These are phyloP conservation scores for Hypena proboscidalis DNA, from an alignment of 2,888 invertebrate species.

Conservation along the genomic window DNA sequence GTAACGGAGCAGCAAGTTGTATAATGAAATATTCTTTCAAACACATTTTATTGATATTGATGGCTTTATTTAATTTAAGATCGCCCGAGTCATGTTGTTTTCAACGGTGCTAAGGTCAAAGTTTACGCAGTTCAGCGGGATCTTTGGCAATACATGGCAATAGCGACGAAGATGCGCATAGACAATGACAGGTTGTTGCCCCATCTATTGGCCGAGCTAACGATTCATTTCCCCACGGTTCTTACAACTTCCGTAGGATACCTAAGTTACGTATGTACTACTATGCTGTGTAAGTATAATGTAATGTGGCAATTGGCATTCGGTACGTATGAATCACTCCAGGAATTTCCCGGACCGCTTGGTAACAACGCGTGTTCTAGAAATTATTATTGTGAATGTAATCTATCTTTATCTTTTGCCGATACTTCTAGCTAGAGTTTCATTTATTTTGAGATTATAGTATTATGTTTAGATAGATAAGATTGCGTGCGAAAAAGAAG, in stretches of 20 bases:
- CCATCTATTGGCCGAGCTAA: slow-evolving; percentile 9
- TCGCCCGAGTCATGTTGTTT: too few relatives aligned
- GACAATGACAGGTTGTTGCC: slow-evolving; percentile 9
- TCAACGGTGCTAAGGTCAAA: slow-evolving; percentile 1
- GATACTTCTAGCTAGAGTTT: background rate
- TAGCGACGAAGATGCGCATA: slow-evolving; percentile 11
- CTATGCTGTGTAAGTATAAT: background rate
- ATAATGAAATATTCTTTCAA: too few relatives aligned
- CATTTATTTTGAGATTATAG: too few relatives aligned
- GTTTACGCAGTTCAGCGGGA: background rate
- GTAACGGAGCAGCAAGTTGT: too few relatives aligned
- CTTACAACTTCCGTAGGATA: slow-evolving; percentile 17
- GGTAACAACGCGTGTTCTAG: background rate
- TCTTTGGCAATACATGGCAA: slow-evolving; percentile 8
- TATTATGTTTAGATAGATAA: too few relatives aligned
- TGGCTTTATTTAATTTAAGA: too few relatives aligned
- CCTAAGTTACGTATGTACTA: background rate
- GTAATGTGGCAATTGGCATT: too few relatives aligned
- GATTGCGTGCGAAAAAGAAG: too few relatives aligned
- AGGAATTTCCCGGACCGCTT: slow-evolving; percentile 1
- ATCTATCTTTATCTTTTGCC: background rate
- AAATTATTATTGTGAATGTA: background rate
- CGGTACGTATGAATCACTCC: background rate
- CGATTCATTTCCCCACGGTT: slow-evolving; percentile 10
- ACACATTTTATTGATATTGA: too few relatives aligned